Conservation (phyloP, 1,140 invertebrate species). For the Colletes latitarsis region DNA sequence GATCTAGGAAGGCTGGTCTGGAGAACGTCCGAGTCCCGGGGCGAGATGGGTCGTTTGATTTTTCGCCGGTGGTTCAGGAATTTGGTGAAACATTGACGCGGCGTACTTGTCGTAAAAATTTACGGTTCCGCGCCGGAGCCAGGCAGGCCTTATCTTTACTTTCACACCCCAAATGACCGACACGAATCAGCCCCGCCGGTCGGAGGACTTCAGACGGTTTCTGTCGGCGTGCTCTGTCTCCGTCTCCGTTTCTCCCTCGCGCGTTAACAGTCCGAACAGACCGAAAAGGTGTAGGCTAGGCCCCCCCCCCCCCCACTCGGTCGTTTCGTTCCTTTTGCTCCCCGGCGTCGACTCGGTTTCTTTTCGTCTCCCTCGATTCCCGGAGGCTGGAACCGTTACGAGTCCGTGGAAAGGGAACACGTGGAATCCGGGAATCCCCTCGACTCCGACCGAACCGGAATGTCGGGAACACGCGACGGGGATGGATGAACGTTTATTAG, state of each 20-base stretch:
- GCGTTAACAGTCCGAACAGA: not conserved
- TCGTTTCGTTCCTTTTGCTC: constrained; percentile 20
- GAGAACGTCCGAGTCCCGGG: not conserved
- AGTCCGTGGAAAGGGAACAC: constrained; percentile 12
- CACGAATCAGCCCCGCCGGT: constrained; percentile 53
- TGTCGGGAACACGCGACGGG: constrained; percentile 38
- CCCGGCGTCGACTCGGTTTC: not conserved
- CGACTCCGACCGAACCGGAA: constrained; percentile 35
- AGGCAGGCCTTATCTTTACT: constrained; percentile 59
- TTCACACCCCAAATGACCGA: constrained; percentile 67
- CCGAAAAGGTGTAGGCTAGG: constrained; percentile 24
- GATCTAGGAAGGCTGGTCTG: not conserved
- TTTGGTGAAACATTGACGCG: constrained; percentile 60
- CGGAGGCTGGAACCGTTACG: constrained; percentile 34
- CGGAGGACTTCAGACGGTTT: constrained; percentile 45
- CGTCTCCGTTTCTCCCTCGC: not conserved
- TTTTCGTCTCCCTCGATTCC: constrained; percentile 19
- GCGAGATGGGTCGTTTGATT: constrained; percentile 40
- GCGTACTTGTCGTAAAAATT: constrained; percentile 64
- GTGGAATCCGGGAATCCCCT: constrained; percentile 50
- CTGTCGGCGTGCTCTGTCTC: not conserved
- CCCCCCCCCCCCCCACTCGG: not conserved
- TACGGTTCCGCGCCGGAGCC: constrained; percentile 43
- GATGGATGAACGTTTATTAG: constrained; percentile 58
- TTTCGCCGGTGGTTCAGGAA: constrained; percentile 43